These are phyloP conservation scores for Apotomis capreana DNA, from an alignment of 2,888 invertebrate genomes.

Conservation along the genomic window DNA sequence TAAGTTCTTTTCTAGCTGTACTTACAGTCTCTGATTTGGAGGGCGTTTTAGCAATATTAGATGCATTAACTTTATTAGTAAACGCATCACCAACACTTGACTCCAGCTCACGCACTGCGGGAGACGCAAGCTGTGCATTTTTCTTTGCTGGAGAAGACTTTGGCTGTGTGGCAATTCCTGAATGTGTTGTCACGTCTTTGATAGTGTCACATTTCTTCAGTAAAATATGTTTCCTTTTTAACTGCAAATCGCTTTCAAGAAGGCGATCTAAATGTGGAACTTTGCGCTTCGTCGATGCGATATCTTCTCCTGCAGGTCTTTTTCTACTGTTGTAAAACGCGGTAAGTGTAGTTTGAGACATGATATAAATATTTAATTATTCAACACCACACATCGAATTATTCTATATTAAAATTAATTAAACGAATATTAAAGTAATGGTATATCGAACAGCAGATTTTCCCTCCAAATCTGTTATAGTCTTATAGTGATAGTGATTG, in stretches of 20 bases:
- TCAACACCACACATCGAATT: conserved; percentile 1
- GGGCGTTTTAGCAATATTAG: conserved; percentile 57
- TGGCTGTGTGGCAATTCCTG: not conserved
- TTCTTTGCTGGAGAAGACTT: not conserved
- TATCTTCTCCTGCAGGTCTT: conserved; percentile 88
- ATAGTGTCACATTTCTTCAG: conserved; percentile 49
- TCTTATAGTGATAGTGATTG: no score
- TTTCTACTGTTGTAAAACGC: conserved; percentile 90
- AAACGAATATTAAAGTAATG: not conserved
- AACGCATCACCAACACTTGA: conserved; percentile 54
- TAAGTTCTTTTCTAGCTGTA: conserved; percentile 84
- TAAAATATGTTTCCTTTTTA: conserved; percentile 49
- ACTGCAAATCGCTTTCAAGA: conserved; percentile 57
- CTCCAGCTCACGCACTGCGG: conserved; percentile 5
- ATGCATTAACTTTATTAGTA: conserved; percentile 64
- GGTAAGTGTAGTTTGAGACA: conserved; percentile 91
- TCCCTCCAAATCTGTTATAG: conserved; percentile 56
- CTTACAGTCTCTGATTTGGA: conserved; percentile 70
- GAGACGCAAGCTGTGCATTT: conserved; percentile 12
- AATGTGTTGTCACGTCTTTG: conserved; percentile 39
- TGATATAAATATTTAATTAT: conserved; percentile 53
- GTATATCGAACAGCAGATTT: conserved; percentile 44
- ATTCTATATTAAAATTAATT: not conserved
- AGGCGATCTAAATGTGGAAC: conserved; percentile 63
- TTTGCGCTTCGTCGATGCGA: conserved; percentile 80